Conservation (phyloP, 2,797 vertebrate species). For the Periparus ater region DNA sequence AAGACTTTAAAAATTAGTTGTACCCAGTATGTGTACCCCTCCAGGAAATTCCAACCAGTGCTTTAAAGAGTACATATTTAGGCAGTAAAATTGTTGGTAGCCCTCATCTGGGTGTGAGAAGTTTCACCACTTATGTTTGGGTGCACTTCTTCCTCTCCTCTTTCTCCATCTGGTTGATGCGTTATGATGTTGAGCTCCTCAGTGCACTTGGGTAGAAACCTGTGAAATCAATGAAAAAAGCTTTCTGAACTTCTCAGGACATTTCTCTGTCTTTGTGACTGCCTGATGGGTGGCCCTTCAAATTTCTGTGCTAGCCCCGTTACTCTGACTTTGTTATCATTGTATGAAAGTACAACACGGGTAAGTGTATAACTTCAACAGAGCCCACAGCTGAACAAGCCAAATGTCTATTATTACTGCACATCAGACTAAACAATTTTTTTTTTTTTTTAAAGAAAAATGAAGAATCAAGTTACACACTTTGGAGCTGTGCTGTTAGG, state of each 20-base stretch:
- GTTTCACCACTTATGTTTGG: background rate
- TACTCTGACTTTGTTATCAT: constrained; percentile 48
- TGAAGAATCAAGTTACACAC: constrained; percentile 59
- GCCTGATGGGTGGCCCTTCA: background rate
- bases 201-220: background rate
- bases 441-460: constrained; percentile 19
- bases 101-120: background rate
- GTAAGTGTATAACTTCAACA: constrained; percentile 45
- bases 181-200: background rate
- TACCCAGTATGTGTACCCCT: background rate
- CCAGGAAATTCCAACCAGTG: background rate
- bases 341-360: constrained; percentile 45
- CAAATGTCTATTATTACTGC: constrained; percentile 60
- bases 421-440: constrained; percentile 65
- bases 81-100: background rate
- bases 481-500: constrained; percentile 41
- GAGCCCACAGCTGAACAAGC: constrained; percentile 58
- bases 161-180: background rate
- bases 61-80: background rate
- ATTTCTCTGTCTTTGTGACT: background rate
- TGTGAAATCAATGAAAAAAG: background rate
- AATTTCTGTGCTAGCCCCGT: background rate
- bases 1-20: background rate
- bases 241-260: background rate
- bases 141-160: background rate